phyloP scores from a whole-genome alignment of 2,113 vertebrate species.

The Perca schrenkii region DNA sequence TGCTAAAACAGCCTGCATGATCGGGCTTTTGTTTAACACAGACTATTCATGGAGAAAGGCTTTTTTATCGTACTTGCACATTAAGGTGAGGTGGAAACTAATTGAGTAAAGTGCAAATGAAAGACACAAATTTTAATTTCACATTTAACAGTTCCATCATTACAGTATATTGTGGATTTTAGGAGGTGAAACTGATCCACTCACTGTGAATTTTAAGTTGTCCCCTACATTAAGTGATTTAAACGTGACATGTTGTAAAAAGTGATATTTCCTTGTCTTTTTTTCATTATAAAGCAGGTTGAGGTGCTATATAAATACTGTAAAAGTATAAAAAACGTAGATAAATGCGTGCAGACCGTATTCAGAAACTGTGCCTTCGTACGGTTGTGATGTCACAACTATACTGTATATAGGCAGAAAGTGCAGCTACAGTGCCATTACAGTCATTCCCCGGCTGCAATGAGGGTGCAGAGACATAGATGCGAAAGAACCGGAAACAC shows the following conservation, averaged over 20 bases:
- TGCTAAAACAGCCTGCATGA: constrained; percentile 1
- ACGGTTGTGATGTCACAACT: too few relatives aligned
- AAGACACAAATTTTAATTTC: constrained; percentile 11
- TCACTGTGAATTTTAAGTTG: not conserved
- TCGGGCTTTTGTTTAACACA: constrained; percentile 4
- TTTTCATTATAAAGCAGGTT: too few relatives aligned
- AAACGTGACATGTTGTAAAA: not conserved
- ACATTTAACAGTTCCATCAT: not conserved
- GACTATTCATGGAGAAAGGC: not conserved
- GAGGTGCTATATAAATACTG: too few relatives aligned
- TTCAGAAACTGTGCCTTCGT: too few relatives aligned
- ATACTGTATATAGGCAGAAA: too few relatives aligned
- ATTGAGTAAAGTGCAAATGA: constrained; percentile 12
- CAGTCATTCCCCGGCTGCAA: too few relatives aligned
- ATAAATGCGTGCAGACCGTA: too few relatives aligned
- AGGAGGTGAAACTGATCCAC: not conserved
- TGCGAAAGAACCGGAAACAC: too few relatives aligned
- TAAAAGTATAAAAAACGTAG: too few relatives aligned
- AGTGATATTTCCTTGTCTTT: not conserved
- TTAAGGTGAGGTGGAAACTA: constrained; percentile 3
- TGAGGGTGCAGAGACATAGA: too few relatives aligned
- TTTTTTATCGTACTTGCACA: constrained; percentile 15
- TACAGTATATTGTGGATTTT: not conserved
- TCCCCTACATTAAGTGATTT: not conserved
- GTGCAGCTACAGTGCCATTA: too few relatives aligned